Evolutionary conservation across 1,140 invertebrate species (phyloP).

Genomic region (Galleria mellonella): DNA sequence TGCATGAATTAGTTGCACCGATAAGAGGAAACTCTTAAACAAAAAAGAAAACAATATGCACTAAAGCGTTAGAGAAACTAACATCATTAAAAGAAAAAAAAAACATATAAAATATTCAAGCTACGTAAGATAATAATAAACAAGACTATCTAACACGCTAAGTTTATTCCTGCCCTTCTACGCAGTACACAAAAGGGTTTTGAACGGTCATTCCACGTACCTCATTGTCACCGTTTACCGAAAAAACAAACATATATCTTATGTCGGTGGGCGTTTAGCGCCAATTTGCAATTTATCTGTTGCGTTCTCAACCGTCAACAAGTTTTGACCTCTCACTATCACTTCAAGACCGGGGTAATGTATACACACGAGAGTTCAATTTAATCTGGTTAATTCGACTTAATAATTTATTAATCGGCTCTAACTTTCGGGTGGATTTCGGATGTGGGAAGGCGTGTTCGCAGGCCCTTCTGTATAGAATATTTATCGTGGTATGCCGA

Average conservation of each 20-base stretch:
- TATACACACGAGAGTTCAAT: not conserved
- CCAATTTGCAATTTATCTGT: not conserved
- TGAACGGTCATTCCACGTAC: not conserved
- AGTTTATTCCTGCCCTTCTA: no score
- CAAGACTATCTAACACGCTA: no score
- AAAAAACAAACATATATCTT: not conserved
- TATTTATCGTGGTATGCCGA: not conserved
- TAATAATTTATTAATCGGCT: conserved; percentile 1
- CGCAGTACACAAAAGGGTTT: no score
- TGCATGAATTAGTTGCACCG: no score
- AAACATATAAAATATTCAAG: no score
- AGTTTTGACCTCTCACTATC: not conserved
- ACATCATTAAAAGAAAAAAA: no score
- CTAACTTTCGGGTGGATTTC: no score
- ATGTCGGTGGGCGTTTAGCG: not conserved
- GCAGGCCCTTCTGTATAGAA: not conserved
- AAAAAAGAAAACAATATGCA: no score
- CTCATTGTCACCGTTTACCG: not conserved
- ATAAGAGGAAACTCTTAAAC: no score
- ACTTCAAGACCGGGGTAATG: not conserved
- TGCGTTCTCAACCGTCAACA: not conserved
- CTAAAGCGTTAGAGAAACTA: no score
- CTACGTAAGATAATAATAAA: no score
- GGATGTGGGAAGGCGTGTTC: not conserved
- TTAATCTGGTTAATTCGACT: not conserved